Evolutionary conservation across 92 coral and sea anemone genomes (phyloP).

Genomic region (Palythoa heliodiscus): DNA sequence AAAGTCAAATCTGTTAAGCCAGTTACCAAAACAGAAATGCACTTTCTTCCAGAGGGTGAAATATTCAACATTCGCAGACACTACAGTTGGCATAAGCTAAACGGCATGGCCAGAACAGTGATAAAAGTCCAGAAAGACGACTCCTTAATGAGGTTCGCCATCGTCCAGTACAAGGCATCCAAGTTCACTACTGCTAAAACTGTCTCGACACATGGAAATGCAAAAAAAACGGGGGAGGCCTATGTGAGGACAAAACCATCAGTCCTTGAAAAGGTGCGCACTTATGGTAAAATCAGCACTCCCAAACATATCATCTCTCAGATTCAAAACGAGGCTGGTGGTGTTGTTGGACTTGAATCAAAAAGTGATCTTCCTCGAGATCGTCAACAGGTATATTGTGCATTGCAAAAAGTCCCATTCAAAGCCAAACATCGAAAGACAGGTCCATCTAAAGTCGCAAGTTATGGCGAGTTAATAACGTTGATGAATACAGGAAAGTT

Average conservation of each 20-base stretch:
- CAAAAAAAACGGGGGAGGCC: background rate
- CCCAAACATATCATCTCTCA: background rate
- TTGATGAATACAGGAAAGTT: constrained; percentile 24
- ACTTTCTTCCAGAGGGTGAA: background rate
- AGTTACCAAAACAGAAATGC: constrained; percentile 1
- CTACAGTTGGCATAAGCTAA: background rate
- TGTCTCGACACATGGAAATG: background rate
- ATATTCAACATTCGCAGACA: background rate
- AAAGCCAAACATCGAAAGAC: constrained; percentile 14
- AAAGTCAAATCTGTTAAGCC: constrained; percentile 7
- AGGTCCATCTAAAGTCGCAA: constrained; percentile 20
- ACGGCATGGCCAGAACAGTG: background rate
- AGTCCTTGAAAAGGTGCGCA: constrained; percentile 10
- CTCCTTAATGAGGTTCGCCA: constrained; percentile 4
- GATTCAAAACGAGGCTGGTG: constrained; percentile 9
- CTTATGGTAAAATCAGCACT: background rate
- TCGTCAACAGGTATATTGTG: constrained; percentile 9
- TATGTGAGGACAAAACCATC: constrained; percentile 8
- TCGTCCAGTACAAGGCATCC: constrained; percentile 8
- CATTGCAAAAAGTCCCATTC: background rate
- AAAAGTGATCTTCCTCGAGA: background rate
- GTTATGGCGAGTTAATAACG: background rate
- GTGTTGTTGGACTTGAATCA: background rate
- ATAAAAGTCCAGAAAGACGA: constrained; percentile 3
- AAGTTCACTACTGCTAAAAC: background rate